Conservation (phyloP, 64 coral and sea anemone genomes). For the Montipora sp. region DNA sequence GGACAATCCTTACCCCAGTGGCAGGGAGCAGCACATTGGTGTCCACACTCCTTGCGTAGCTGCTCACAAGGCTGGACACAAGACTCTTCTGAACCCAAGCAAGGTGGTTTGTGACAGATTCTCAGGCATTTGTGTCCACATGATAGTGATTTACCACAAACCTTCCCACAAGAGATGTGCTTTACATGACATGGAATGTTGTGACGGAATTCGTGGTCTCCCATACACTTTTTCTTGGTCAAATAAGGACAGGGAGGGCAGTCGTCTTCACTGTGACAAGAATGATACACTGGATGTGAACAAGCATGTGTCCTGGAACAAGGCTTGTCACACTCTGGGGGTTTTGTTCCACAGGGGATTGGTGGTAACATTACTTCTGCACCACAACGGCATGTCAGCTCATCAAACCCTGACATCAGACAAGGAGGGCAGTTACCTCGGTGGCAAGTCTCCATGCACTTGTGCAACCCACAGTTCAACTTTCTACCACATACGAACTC, state of each 20-base stretch:
- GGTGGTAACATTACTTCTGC: conserved; percentile 82
- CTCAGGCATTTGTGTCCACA: conserved; percentile 82
- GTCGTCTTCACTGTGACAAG: conserved; percentile 76
- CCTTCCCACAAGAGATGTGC: conserved; percentile 82
- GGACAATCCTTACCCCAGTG: conserved; percentile 65
- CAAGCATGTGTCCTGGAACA: conserved; percentile 89
- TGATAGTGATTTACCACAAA: conserved; percentile 60
- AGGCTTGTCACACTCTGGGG: conserved; percentile 78
- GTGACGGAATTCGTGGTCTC: conserved; percentile 72
- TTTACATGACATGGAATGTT: conserved; percentile 90
- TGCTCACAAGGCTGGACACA: conserved; percentile 76
- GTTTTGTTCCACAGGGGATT: conserved; percentile 91
- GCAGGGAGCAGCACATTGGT: conserved; percentile 72
- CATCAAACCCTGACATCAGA: conserved; percentile 94
- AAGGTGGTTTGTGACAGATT: conserved; percentile 77
- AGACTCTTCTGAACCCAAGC: conserved; percentile 34
- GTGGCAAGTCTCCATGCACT: conserved; percentile 87
- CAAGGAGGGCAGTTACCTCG: conserved; percentile 85
- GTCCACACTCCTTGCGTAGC: conserved; percentile 78
- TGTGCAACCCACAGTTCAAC: conserved; percentile 81
- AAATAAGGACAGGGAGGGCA: conserved; percentile 82
- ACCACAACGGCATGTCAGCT: conserved; percentile 90
- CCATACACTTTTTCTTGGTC: conserved; percentile 85
- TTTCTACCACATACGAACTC: conserved; percentile 90
- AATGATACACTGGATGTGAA: conserved; percentile 88